These are phyloP conservation scores for Adelphocoris suturalis DNA, from an alignment of 2,888 invertebrate species.

Conservation along the genomic window DNA sequence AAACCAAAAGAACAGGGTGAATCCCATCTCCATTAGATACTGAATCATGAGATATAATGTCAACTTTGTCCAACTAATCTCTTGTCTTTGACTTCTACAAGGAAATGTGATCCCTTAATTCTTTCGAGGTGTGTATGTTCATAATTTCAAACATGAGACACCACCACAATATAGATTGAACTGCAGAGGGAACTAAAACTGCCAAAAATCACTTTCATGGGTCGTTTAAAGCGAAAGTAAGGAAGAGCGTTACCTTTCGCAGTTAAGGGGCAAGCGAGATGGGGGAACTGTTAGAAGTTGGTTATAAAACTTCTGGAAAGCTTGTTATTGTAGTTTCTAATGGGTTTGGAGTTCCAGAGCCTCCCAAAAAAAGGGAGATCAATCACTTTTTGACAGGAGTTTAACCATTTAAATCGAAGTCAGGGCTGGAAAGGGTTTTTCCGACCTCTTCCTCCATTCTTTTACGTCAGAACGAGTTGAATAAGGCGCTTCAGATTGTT, in stretches of 20 bases:
- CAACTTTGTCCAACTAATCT: no score
- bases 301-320: slow-evolving; percentile 43
- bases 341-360: slow-evolving; percentile 14
- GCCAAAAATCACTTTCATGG: slow-evolving; percentile 40
- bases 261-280: background rate
- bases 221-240: slow-evolving; percentile 6
- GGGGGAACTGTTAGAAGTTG: background rate
- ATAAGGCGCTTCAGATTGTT: no score
- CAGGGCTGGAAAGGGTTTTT: background rate
- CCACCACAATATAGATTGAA: background rate
- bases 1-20: no score
- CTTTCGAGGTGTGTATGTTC: no score
- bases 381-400: slow-evolving; percentile 43
- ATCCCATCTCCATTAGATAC: no score
- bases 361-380: slow-evolving; percentile 5
- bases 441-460: background rate
- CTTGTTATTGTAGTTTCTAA: slow-evolving; percentile 40
- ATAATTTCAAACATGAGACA: no score
- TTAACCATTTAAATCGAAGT: slow-evolving; percentile 31
- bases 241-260: slow-evolving; percentile 15
- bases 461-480: slow-evolving; percentile 10
- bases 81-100: no score
- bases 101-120: no score
- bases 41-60: no score
- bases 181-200: background rate